Conservation (phyloP, 2,113 vertebrate genomes). For the Anhinga anhinga region DNA sequence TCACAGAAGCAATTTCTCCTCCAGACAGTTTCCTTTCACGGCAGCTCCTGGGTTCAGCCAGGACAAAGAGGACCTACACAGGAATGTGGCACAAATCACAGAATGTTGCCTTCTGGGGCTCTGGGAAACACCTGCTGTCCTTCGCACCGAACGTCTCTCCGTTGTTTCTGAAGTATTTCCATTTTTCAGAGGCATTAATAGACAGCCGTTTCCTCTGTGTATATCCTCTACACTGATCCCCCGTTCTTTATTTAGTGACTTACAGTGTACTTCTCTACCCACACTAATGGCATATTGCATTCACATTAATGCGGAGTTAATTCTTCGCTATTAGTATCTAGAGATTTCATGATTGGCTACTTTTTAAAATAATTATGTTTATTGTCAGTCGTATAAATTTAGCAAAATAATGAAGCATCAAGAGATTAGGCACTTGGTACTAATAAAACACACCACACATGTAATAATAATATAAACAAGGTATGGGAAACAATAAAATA, state of each 20-base stretch:
- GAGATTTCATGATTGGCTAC: background rate
- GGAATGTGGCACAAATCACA: background rate
- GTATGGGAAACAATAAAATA: background rate
- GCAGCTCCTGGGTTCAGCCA: background rate
- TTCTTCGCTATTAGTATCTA: background rate
- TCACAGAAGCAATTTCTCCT: background rate
- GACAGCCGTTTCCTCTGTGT: background rate
- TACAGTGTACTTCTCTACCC: background rate
- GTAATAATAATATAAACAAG: background rate
- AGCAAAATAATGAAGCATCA: background rate
- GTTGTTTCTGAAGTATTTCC: background rate
- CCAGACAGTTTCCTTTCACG: background rate
- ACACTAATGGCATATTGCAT: background rate
- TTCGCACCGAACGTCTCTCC: accelerated
- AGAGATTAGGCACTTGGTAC: background rate
- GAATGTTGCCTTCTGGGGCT: accelerated
- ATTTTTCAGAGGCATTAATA: no score
- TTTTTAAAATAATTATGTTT: constrained; percentile 18
- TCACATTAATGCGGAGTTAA: background rate
- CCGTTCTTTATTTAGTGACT: background rate
- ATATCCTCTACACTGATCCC: background rate
- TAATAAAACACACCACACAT: background rate
- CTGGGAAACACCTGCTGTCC: background rate
- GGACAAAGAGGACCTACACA: background rate
- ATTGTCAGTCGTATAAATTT: background rate